These are phyloP conservation scores for Marisa cornuarietis DNA, from an alignment of 1,140 invertebrate genomes.

Conservation along the genomic window DNA sequence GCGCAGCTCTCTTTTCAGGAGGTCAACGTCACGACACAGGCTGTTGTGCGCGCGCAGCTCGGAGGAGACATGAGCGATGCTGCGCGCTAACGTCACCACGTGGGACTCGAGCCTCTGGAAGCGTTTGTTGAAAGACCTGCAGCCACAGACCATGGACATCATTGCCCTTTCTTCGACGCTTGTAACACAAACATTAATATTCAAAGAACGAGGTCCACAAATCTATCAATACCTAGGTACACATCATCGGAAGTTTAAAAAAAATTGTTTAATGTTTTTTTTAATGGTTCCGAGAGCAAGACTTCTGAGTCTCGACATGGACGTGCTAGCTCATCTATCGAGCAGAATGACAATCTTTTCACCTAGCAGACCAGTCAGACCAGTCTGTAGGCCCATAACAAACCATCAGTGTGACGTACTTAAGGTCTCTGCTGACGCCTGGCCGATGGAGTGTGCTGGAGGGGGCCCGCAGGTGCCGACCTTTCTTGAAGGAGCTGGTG, in stretches of 20 bases:
- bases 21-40: slow-evolving; percentile 89
- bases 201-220: slow-evolving; percentile 38
- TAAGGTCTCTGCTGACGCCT: not conserved
- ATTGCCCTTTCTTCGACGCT: no score
- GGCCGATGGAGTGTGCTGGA: slow-evolving; percentile 20
- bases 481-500: slow-evolving; percentile 47
- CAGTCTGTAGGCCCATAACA: no score
- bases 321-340: no score
- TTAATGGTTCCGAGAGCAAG: no score
- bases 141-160: not conserved
- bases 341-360: no score
- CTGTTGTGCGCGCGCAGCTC: slow-evolving; percentile 92
- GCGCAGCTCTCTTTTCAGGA: slow-evolving; percentile 83
- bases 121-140: slow-evolving; percentile 83
- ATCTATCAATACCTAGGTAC: slow-evolving; percentile 75
- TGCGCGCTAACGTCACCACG: slow-evolving; percentile 88
- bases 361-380: no score
- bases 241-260: slow-evolving; percentile 8
- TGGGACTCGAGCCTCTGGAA: slow-evolving; percentile 91
- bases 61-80: slow-evolving; percentile 90
- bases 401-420: not conserved
- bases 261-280: no score
- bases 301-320: not conserved
- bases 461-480: slow-evolving; percentile 20
- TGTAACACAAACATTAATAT: no score